Conservation (phyloP, 2,888 invertebrate genomes). For the Acleris emargana region DNA sequence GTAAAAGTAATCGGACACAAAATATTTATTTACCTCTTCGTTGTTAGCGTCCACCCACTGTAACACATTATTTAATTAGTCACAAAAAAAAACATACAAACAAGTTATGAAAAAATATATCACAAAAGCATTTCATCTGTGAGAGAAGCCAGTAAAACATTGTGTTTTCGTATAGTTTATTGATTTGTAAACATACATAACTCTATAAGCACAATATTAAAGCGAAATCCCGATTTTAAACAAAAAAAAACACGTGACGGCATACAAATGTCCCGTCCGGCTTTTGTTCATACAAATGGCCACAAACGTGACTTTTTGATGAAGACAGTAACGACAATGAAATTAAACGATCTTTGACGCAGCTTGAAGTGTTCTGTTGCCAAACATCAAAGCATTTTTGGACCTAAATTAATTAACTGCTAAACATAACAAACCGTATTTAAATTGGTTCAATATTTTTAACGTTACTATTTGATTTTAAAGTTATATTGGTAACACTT, state of each 20-base stretch:
- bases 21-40: slow-evolving; percentile 84
- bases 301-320: too few species aligned
- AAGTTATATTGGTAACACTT: too few species aligned
- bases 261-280: too few species aligned
- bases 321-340: too few species aligned
- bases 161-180: slow-evolving; percentile 53
- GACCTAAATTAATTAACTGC: too few species aligned
- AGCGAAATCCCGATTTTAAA: slow-evolving; percentile 30
- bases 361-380: too few species aligned
- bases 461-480: too few species aligned
- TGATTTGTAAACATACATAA: slow-evolving; percentile 55
- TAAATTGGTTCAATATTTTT: too few species aligned
- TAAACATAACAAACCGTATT: too few species aligned
- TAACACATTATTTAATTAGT: slow-evolving; percentile 80
- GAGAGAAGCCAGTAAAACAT: slow-evolving; percentile 60
- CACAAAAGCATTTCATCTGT: slow-evolving; percentile 76
- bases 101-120: slow-evolving; percentile 48
- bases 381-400: too few species aligned
- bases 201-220: slow-evolving; percentile 61
- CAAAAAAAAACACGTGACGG: not conserved
- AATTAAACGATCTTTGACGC: too few species aligned
- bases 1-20: slow-evolving; percentile 39
- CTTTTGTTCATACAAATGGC: too few species aligned
- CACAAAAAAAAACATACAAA: slow-evolving; percentile 56
- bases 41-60: slow-evolving; percentile 88